Evolutionary conservation across 2,797 vertebrate species (phyloP).

Genomic region (Astyanax mexicanus): DNA sequence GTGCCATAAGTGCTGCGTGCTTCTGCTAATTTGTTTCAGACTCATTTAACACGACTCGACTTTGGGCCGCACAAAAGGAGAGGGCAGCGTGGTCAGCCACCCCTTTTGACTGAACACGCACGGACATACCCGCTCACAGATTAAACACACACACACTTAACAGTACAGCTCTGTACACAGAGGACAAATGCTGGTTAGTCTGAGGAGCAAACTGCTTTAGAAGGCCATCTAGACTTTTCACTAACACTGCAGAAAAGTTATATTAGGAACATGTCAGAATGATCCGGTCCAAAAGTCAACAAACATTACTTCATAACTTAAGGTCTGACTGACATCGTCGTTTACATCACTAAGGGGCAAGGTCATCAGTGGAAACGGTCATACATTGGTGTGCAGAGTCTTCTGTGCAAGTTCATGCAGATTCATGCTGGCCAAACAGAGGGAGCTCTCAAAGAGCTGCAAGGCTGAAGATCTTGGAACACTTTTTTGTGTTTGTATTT

Average conservation of each 20-base stretch:
- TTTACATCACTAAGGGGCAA: background rate
- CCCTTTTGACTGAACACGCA: slow-evolving; percentile 52
- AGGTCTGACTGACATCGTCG: background rate
- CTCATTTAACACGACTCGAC: slow-evolving; percentile 77
- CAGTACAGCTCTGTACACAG: background rate
- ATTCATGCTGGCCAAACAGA: background rate
- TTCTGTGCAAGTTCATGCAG: background rate
- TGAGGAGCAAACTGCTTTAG: background rate
- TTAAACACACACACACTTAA: slow-evolving; percentile 33
- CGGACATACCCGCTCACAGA: slow-evolving; percentile 49
- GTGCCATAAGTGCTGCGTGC: slow-evolving; percentile 76
- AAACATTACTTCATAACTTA: background rate
- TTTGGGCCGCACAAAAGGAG: slow-evolving; percentile 57
- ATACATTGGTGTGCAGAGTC: background rate
- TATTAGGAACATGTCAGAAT: background rate
- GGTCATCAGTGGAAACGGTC: background rate
- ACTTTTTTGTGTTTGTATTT: background rate
- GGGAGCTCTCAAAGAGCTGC: background rate
- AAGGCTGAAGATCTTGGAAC: background rate
- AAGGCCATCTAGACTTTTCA: slow-evolving; percentile 6
- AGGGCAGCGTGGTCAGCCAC: slow-evolving; percentile 57
- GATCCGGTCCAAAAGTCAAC: background rate
- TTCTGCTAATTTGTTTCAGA: slow-evolving; percentile 80
- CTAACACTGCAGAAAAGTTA: slow-evolving; percentile 1
- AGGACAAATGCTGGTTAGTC: background rate